These are phyloP conservation scores for Cichlasoma orientale DNA, from an alignment of 2,797 vertebrate species.

Conservation along the genomic window DNA sequence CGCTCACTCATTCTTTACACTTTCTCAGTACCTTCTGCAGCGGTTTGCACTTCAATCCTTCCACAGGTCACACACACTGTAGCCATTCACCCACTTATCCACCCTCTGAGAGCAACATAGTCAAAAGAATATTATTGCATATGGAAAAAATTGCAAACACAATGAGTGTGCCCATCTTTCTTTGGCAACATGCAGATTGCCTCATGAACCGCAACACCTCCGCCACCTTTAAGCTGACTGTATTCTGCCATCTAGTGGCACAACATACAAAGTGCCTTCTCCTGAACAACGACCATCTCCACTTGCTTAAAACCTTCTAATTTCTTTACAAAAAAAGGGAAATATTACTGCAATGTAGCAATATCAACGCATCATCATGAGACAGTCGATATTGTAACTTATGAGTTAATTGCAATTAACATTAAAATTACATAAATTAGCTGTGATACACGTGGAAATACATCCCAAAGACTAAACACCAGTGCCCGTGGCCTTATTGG, in stretches of 20 bases:
- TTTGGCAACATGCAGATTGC: conserved; percentile 9
- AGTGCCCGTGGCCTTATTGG: conserved; percentile 39
- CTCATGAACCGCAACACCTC: neutral
- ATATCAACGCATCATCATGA: neutral
- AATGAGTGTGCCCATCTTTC: neutral
- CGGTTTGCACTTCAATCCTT: neutral
- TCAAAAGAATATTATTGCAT: neutral
- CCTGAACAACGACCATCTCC: neutral
- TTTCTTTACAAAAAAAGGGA: neutral
- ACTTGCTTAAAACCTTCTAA: neutral
- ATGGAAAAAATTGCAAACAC: neutral
- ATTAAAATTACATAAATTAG: neutral
- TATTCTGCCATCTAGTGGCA: conserved; percentile 68
- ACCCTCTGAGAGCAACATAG: neutral
- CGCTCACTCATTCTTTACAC: neutral
- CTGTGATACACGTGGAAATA: neutral
- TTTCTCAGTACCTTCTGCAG: conserved; percentile 11
- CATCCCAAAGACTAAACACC: conserved; percentile 38
- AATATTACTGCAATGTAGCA: neutral
- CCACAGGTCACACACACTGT: conserved; percentile 14
- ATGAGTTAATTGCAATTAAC: neutral
- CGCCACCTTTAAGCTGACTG: conserved; percentile 7
- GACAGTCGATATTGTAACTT: neutral
- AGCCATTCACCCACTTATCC: neutral
- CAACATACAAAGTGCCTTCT: conserved; percentile 12